Base-by-base conservation (phyloP, 2,797 vertebrate genomes). In the Neosilurus mollespiculum region DNA sequence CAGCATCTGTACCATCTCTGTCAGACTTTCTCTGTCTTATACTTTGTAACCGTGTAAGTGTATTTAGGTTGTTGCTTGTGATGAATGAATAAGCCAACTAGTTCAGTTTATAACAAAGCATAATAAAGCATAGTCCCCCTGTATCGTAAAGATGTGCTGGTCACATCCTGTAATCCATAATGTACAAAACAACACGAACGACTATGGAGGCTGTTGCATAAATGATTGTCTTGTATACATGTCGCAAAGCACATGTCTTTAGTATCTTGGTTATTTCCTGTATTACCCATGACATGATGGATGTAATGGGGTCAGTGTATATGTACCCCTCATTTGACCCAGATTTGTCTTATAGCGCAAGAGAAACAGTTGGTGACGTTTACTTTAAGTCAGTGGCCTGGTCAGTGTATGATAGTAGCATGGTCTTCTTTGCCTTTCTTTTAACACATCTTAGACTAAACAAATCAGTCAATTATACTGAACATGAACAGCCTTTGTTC, bases 341-440 rank as follows among this genome's bases (percentile, higher is more conserved):
- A 88, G 77, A 87, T 83, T 34, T 59, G 81, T 59, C 56, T n/a
- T 59, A 20, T 80, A 83, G 59, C 1, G 49, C 53, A 80, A 66
- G 62, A 87, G 51, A 86, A 82, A 78, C 69, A 84, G 87, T 85
- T 73, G 84, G 82, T 54, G 51, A 64, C 79, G 53, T 76, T 85
- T 82, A 72, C 81, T 87, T 72, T 43, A 77, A 73, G 86, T 84
- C 71, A 61, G 76, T 82, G 56, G 20, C 24, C 78, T 43, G 65
- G 43, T 80, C 81, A 76, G 54, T 78, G 56, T 43, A 51, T 72
- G 18, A 49, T 30, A 67, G 24, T 53, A 72, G 67, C 70, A 71
- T 56, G 24, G 53, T 56, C 26, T n/a, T 56, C 9, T 18, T 11
- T 76, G 30, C 22, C 16, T 77, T 77, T 77, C 30, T 77, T 77